Conservation (phyloP, 2,113 vertebrate genomes). For the Fulmarus glacialis region DNA sequence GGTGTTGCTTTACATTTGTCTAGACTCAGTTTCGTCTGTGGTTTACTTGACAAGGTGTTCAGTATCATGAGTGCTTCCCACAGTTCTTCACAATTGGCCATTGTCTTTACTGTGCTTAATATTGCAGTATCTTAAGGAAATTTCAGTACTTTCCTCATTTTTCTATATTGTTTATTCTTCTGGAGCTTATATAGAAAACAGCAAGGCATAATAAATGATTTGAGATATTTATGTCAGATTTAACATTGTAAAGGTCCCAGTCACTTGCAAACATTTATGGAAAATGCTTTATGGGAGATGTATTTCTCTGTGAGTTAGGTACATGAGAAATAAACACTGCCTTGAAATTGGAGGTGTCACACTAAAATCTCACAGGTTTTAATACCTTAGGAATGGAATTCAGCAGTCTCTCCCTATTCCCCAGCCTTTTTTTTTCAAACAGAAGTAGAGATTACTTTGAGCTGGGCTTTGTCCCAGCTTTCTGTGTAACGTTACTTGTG, state of each 20-base stretch:
- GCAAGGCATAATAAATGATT: background rate
- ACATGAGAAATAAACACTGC: background rate
- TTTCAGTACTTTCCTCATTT: background rate
- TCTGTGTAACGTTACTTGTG: background rate
- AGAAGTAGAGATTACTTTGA: background rate
- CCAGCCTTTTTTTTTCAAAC: background rate
- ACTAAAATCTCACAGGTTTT: background rate
- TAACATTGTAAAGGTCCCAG: background rate
- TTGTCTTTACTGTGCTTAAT: background rate
- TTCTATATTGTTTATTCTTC: background rate
- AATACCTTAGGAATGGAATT: background rate
- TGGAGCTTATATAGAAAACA: background rate
- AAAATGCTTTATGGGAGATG: background rate
- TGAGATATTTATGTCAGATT: background rate
- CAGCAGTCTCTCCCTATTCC: background rate
- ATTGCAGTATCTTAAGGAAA: background rate
- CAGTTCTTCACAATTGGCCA: background rate
- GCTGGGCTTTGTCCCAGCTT: background rate
- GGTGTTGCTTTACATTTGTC: background rate
- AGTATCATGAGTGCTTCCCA: background rate
- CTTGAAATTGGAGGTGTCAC: background rate
- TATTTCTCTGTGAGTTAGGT: background rate
- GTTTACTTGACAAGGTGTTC: background rate
- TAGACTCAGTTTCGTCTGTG: background rate
- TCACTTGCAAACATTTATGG: background rate